Base-by-base conservation (phyloP, 2,113 vertebrate genomes). In the Ciconia maguari region DNA sequence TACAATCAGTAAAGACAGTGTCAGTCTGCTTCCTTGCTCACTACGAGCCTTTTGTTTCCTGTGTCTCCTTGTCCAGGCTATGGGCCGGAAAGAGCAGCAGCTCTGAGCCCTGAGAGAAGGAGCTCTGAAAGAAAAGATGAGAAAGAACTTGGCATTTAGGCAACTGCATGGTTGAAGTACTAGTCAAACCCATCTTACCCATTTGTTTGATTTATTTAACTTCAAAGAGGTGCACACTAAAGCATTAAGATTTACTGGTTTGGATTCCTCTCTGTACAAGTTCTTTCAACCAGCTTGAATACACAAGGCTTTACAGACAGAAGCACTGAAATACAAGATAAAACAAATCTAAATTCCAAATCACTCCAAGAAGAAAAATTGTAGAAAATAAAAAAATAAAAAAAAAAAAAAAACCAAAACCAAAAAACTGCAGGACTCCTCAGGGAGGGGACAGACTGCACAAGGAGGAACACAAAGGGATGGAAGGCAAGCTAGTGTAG, bases 181-280 rank as follows among this genome's bases (percentile, higher is more conserved):
- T 32, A 96, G 87, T 18, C 89, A 17, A 94, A 83, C 68, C 90
- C 90, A 86, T 75, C 95, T 91, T 90, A 87, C 91, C 95, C 91
- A 87, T 92, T 93, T 92, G 94, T 92, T 97, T 85, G 24, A 87
- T 97, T 98, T 98, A 98, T 97, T 98, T 65, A 90, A 96, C 97
- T 98, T 95, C 95, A 97, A 98, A 97, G 97, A 97, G 96, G 96
- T 93, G 97, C 97, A 98, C 96, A 96, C 98, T 97, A 96, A 96
- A 97, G 98, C 97, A 78, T 92, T 90, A 83, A 84, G 96, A 58
- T 92, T 76, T 86, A 94, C 97, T 94, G 91, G 83, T 88, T 89
- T 81, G 97, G 96, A 89, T 94, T 94, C 97, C 93, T 95, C 87
- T 95, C 96, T 93, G 93, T 95, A 97, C 96, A 95, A 94, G 93